These are phyloP conservation scores for Oryzias curvinotus DNA, from an alignment of 2,113 vertebrate genomes.

Conservation along the genomic window DNA sequence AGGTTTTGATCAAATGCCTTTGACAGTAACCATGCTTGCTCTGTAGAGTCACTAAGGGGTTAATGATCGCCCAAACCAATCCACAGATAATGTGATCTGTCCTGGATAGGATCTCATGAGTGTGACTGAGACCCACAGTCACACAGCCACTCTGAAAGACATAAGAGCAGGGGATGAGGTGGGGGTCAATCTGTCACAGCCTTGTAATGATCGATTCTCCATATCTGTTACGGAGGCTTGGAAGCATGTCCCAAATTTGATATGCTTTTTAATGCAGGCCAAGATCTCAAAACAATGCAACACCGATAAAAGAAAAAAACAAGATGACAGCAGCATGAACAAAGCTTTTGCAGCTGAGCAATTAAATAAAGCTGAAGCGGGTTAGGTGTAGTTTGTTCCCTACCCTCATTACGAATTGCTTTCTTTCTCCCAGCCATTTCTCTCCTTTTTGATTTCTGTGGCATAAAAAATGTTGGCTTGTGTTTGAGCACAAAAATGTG, in stretches of 20 bases:
- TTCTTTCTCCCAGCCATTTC: constrained; percentile 42
- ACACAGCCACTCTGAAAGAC: constrained; percentile 59
- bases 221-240: constrained; percentile 78
- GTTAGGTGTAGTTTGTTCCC: constrained; percentile 48
- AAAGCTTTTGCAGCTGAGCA: constrained; percentile 45
- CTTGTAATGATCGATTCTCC: constrained; percentile 78
- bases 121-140: constrained; percentile 58
- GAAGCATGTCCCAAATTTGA: constrained; percentile 74
- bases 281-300: constrained; percentile 65
- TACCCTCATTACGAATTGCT: constrained; percentile 42
- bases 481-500: constrained; percentile 63
- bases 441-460: constrained; percentile 65
- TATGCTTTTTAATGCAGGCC: constrained; percentile 76
- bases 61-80: constrained; percentile 40
- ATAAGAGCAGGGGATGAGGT: constrained; percentile 30
- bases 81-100: constrained; percentile 57
- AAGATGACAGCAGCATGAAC: constrained; percentile 56
- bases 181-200: constrained; percentile 64
- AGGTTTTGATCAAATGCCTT: constrained; percentile 15
- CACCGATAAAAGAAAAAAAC: constrained; percentile 62
- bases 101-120: constrained; percentile 46
- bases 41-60: constrained; percentile 32
- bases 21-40: not conserved
- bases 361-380: constrained; percentile 59
- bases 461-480: constrained; percentile 71